Percentiles rank a stretch among this genome's conserved stretches.
phyloP scores from a whole-genome alignment of 2,113 vertebrate genomes.

The Lepus americanus region DNA sequence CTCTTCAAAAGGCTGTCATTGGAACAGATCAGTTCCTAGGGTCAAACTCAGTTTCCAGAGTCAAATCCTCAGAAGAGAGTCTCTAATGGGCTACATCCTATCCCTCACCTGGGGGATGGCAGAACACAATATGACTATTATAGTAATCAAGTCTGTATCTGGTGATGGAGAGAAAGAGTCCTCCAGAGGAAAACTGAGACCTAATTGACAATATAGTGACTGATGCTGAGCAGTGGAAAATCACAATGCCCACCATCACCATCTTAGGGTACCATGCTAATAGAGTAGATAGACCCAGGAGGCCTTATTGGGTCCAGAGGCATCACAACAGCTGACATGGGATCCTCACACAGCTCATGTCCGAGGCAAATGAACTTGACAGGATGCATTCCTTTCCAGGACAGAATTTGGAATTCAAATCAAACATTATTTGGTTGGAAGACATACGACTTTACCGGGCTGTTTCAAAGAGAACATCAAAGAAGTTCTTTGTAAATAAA shows the following conservation, averaged over 20 bases:
- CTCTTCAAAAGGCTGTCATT: neutral
- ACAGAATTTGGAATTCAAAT: constrained; percentile 75
- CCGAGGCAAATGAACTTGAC: constrained; percentile 56
- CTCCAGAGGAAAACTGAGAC: neutral
- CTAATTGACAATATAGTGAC: neutral
- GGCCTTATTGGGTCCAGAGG: neutral
- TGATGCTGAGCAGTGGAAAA: neutral
- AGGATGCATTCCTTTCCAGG: constrained; percentile 5
- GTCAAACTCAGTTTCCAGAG: neutral
- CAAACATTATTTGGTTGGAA: constrained; percentile 54
- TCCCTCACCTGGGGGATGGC: neutral
- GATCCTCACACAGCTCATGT: neutral
- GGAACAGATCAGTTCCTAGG: neutral
- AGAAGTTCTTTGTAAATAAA: constrained; percentile 80
- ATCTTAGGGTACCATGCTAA: neutral
- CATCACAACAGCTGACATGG: neutral
- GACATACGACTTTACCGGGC: constrained; percentile 53
- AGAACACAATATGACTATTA: neutral
- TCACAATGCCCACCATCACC: too few relatives aligned
- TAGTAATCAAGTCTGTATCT: neutral
- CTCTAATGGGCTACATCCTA: neutral
- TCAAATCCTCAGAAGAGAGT: neutral
- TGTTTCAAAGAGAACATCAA: constrained; percentile 79
- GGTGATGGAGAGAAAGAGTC: neutral
- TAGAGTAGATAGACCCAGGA: neutral